Base-by-base conservation (phyloP, 2,888 invertebrate genomes). In the Mellilla xanthometata region DNA sequence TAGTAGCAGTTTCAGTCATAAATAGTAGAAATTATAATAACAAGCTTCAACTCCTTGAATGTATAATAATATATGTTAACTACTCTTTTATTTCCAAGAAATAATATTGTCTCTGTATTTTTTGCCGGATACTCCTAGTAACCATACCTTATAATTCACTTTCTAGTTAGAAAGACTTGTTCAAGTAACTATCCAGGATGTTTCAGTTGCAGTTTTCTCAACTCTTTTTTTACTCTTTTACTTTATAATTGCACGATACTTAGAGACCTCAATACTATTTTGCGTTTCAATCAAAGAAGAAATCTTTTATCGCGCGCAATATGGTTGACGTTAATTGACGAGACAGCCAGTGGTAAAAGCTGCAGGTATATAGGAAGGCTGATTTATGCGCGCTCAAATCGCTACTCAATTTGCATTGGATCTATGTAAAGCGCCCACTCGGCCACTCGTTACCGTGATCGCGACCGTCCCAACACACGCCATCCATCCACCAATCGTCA, bases 321-420 rank as follows among this genome's bases (percentile, higher is more conserved):
- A 77, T 72, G 61, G 64, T 57, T 68, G 72, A 79, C 72, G 71
- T 76, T 82, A 82, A 81, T 82, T 82, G 80, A 80, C 72, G 74
- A 81, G 68, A 58, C 68, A 8, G 3, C 24, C n/a, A 68, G 63
- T 69, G 62, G 61, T 66, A 51, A 59, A 54, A 62, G 70, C 65
- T 23, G 26, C 62, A 51, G 64, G 49, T 57, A 56, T 52, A 56
- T 39, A 19, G 39, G 32, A 22, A 38, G 35, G 52, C 62, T 71
- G 72, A 83, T 77, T 77, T 81, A 81, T 79, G 71, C 70, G 64
- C 61, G 65, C 68, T 66, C 73, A 73, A 77, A 79, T 78, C 76
- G 72, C 71, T 71, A 72, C 74, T 73, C 73, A 72, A 83, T 83
- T 85, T 81, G 79, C 81, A 83, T 84, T 72, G 71, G 70, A 81